Evolutionary conservation across 2,113 vertebrate genomes (phyloP), one percentile per base, ranked within the genome.

Genomic region (Poecile atricapillus): DNA sequence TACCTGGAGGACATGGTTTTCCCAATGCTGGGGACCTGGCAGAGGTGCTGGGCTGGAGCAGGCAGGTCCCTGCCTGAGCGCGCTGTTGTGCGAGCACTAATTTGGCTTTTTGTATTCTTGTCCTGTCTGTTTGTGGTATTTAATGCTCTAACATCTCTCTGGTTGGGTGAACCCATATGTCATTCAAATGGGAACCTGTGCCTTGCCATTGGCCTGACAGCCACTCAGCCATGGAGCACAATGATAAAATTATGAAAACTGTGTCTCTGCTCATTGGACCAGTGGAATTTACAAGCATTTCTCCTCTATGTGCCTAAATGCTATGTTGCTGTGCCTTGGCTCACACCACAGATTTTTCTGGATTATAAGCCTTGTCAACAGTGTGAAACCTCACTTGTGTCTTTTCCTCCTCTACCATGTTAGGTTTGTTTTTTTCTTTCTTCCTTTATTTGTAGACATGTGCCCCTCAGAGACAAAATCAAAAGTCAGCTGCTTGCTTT

Each of bases 91-190:
- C 4, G 58, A 90, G 87, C 58, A 35, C 95, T 98, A 97, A 97
- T 98, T 97, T 95, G 96, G 93, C 95, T 91, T 97, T 98, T 96
- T 97, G 95, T 98, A 98, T 98, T 98, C 98, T 96, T 92, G 96
- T 98, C 97, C 98, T 97, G 97, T 97, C 97, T 97, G 80, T 98
- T 97, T 96, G 97, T 98, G 96, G 97, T 98, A 96, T 97, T 98
- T 97, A 98, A 98, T 97, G 97, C 95, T 98, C 94, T 91, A 97
- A 97, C 97, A 96, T 97, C 97, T 97, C 98, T 98, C 97, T 98
- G 98, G 98, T 98, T 98, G 98, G 98, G 97, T 98, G 98, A 97
- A 96, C 97, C 98, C 98, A 98, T 99, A 98, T 99, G 99, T 98
- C 99, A 99, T 97, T 99, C 98, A 98, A 91, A 98, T 97, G 83